These are phyloP conservation scores for Mesocentrotus franciscanus DNA, from an alignment of 53 echinoderm and acorn worm species.

Conservation along the genomic window DNA sequence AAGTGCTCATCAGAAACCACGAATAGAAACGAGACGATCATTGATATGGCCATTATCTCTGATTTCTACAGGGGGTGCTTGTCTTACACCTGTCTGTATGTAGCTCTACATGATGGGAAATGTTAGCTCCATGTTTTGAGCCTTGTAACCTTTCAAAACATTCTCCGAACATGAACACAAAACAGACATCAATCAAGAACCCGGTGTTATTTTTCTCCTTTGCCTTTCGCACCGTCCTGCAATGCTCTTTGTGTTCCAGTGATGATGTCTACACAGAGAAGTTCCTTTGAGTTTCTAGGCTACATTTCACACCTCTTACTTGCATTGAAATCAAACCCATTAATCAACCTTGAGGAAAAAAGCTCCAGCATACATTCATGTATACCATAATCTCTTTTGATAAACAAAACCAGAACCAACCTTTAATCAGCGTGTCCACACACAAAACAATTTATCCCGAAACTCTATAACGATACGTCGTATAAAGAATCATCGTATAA, in stretches of 20 bases:
- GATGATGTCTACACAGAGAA: neutral
- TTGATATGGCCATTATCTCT: slow-evolving; percentile 31
- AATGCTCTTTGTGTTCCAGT: neutral
- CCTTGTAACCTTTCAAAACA: slow-evolving; percentile 56
- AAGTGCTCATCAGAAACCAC: slow-evolving; percentile 35
- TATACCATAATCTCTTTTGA: neutral
- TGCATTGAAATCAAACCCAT: neutral
- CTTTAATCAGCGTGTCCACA: too few species aligned
- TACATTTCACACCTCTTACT: neutral
- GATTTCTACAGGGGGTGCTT: slow-evolving; percentile 13
- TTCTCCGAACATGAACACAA: slow-evolving; percentile 24
- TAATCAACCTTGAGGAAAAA: neutral
- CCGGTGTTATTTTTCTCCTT: slow-evolving; percentile 24
- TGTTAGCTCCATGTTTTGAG: slow-evolving; percentile 35
- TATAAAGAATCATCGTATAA: too few species aligned
- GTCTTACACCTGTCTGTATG: slow-evolving; percentile 43
- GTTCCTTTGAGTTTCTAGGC: neutral
- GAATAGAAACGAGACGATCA: slow-evolving; percentile 18
- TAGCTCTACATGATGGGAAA: slow-evolving; percentile 41
- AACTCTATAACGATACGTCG: too few species aligned
- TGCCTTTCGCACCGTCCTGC: slow-evolving; percentile 4
- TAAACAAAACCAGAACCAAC: too few species aligned
- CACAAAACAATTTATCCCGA: too few species aligned
- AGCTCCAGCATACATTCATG: neutral
- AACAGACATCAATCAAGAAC: slow-evolving; percentile 57